These are phyloP conservation scores for Phragmatobia fuliginosa DNA, from an alignment of 2,888 invertebrate genomes.

Conservation along the genomic window DNA sequence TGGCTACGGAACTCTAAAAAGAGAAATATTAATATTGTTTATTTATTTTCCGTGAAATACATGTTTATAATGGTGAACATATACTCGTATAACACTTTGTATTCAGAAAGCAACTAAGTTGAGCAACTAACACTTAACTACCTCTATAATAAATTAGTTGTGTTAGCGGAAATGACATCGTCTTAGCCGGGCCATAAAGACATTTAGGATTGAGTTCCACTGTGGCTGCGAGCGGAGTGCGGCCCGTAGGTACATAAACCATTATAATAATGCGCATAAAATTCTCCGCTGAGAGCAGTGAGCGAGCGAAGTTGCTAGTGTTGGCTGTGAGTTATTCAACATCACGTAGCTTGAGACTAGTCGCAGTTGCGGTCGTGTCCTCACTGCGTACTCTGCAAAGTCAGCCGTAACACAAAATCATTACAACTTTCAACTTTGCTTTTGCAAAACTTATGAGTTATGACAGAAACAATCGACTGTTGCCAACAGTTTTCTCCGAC, in stretches of 20 bases:
- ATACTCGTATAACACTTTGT: slow-evolving; percentile 47
- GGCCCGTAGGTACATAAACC: slow-evolving; percentile 61
- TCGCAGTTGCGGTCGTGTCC: slow-evolving; percentile 51
- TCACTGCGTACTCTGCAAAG: slow-evolving; percentile 40
- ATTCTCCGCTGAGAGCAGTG: slow-evolving; percentile 69
- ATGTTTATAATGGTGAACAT: slow-evolving; percentile 21
- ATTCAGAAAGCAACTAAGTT: slow-evolving; percentile 56
- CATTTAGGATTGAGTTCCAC: slow-evolving; percentile 70
- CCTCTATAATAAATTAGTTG: slow-evolving; percentile 70
- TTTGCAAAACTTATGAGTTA: slow-evolving; percentile 46
- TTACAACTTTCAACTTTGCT: slow-evolving; percentile 39
- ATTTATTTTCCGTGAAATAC: neutral
- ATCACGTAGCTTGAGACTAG: slow-evolving; percentile 69
- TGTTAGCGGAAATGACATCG: slow-evolving; percentile 67
- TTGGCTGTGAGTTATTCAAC: slow-evolving; percentile 75
- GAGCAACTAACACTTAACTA: slow-evolving; percentile 56
- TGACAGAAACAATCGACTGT: slow-evolving; percentile 49
- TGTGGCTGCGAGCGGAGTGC: slow-evolving; percentile 52
- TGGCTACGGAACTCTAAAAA: too few species aligned
- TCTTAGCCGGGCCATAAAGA: slow-evolving; percentile 69
- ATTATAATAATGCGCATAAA: slow-evolving; percentile 78
- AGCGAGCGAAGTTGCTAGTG: slow-evolving; percentile 69
- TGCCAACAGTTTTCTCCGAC: slow-evolving; percentile 36
- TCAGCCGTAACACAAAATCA: slow-evolving; percentile 37
- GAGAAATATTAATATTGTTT: neutral